Conservation (phyloP, 2,797 vertebrate species). For the Trichosurus vulpecula region DNA sequence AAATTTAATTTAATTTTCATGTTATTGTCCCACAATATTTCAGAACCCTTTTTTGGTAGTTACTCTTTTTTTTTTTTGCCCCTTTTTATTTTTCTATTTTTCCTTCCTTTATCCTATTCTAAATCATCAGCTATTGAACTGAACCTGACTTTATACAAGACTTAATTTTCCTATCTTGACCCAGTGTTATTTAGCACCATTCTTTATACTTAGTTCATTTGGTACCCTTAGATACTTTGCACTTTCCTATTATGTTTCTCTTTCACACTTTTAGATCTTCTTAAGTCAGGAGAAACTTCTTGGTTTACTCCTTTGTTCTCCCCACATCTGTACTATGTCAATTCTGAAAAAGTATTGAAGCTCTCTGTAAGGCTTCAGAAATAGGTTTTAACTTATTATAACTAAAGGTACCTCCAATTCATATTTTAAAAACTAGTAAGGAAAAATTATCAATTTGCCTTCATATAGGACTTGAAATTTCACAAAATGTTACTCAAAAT, state of each 20-base stretch:
- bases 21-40: background rate
- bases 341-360: too few relatives aligned
- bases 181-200: background rate
- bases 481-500: too few relatives aligned
- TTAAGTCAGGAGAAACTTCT: too few relatives aligned
- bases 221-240: background rate
- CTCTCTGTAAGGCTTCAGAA: too few relatives aligned
- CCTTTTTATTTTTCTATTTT: slow-evolving; percentile 8
- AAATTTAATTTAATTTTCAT: background rate
- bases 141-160: background rate
- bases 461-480: too few relatives aligned
- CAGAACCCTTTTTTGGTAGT: background rate
- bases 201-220: background rate
- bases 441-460: too few relatives aligned
- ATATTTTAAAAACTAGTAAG: too few relatives aligned
- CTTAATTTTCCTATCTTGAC: background rate
- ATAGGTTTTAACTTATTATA: too few relatives aligned
- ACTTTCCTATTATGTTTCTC: background rate
- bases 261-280: too few relatives aligned
- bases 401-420: too few relatives aligned
- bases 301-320: too few relatives aligned
- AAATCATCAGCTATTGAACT: background rate
- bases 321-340: too few relatives aligned
- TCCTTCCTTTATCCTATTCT: slow-evolving; percentile 27
- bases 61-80: slow-evolving; percentile 27